Evolutionary conservation across 2,113 vertebrate species (phyloP).

Genomic region (Sclerurus mexicanus): DNA sequence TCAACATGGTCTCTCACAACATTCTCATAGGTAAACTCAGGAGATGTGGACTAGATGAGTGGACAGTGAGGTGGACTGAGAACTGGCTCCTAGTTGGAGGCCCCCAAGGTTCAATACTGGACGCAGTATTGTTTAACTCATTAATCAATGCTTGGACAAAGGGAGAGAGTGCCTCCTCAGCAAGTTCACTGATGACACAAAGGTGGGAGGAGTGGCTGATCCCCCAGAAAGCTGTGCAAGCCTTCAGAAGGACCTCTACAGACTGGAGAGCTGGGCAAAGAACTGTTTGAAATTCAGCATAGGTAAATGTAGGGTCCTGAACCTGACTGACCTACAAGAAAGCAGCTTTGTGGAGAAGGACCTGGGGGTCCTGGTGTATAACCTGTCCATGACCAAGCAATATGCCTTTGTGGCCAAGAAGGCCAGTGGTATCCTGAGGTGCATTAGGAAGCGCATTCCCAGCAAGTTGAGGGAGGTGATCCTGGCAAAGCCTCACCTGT

Average conservation of each 20-base stretch:
- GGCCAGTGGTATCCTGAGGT: neutral
- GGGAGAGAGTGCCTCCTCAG: neutral
- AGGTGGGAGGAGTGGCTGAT: neutral
- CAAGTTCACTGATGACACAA: neutral
- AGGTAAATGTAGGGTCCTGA: neutral
- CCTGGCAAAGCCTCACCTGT: neutral
- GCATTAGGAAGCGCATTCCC: neutral
- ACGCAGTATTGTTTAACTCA: neutral
- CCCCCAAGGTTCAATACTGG: neutral
- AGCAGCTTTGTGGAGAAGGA: neutral
- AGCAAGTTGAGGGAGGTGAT: neutral
- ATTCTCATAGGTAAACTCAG: neutral
- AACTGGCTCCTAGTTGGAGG: neutral
- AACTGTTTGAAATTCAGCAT: neutral
- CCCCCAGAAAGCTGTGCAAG: neutral
- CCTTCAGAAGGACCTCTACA: neutral
- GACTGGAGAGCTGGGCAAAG: neutral
- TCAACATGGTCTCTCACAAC: accelerated
- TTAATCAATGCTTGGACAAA: neutral
- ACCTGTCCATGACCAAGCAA: neutral
- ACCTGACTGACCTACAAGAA: neutral
- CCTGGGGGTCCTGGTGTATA: neutral
- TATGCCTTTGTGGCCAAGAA: neutral
- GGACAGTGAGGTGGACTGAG: neutral
- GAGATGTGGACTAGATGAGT: neutral